Percentiles rank a stretch among this genome's conserved stretches.
Conservation (phyloP, 2,113 vertebrate genomes). For the Tricholaema leucomelas region DNA sequence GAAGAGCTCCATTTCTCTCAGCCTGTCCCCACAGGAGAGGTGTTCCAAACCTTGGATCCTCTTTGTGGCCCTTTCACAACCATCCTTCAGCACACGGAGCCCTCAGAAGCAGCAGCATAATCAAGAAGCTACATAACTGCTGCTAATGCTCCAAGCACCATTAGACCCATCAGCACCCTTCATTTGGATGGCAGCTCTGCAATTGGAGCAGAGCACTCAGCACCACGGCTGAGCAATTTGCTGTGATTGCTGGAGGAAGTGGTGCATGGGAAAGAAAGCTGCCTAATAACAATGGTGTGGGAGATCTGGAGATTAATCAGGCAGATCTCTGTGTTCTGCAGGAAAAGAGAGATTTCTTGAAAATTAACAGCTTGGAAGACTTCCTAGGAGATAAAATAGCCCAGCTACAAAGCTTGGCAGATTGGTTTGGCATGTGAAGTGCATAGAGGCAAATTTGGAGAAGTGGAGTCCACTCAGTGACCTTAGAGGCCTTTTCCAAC, state of each 20-base stretch:
- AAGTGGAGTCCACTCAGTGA: not conserved
- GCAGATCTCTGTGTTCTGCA: not conserved
- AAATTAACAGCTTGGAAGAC: not conserved
- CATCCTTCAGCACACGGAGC: not conserved
- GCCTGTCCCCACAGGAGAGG: too few relatives aligned
- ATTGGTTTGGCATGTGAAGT: not conserved
- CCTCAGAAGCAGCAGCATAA: fast-evolving
- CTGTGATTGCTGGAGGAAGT: not conserved
- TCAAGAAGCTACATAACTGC: not conserved
- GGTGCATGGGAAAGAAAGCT: not conserved
- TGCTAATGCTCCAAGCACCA: not conserved
- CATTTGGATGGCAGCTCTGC: not conserved
- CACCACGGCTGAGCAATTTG: not conserved
- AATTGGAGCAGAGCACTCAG: not conserved
- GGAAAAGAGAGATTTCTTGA: not conserved
- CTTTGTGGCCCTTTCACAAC: not conserved
- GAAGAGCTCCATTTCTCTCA: too few relatives aligned
- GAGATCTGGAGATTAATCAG: not conserved
- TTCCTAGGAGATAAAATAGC: not conserved
- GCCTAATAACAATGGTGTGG: not conserved
- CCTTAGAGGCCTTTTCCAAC: too few relatives aligned
- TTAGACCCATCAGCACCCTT: not conserved
- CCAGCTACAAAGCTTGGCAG: not conserved
- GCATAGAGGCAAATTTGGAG: not conserved
- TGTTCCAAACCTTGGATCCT: too few relatives aligned